Evolutionary conservation across 2,113 vertebrate genomes (phyloP).

Genomic region (Mastomys coucha): DNA sequence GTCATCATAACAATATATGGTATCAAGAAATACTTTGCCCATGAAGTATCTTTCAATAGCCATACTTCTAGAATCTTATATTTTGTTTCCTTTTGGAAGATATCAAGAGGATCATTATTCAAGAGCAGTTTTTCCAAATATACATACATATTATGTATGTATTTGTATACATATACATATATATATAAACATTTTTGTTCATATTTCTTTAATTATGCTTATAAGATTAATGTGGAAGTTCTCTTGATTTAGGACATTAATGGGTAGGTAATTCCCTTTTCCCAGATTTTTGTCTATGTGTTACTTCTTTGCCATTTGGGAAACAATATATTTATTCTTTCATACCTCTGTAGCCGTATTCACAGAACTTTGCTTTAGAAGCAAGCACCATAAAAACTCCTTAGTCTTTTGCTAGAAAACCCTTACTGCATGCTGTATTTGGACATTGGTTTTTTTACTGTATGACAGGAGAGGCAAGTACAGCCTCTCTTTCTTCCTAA

Average conservation of each 20-base stretch:
- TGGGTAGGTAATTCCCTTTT: neutral
- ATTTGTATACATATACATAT: neutral
- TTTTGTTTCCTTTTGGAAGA: neutral
- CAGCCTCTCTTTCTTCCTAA: conserved; percentile 32
- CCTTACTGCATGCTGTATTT: neutral
- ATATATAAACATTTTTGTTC: neutral
- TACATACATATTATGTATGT: neutral
- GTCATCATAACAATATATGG: neutral
- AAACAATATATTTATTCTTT: neutral
- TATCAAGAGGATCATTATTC: neutral
- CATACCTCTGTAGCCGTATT: neutral
- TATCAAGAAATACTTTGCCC: too few relatives aligned
- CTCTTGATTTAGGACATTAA: conserved; percentile 1
- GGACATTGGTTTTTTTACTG: conserved; percentile 58
- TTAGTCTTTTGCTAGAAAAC: conserved; percentile 53
- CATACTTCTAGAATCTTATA: neutral
- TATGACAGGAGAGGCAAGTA: conserved; percentile 43
- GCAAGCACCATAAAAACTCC: neutral
- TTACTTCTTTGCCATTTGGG: neutral
- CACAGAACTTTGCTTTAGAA: conserved; percentile 12
- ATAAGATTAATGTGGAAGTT: neutral
- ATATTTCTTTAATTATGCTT: neutral
- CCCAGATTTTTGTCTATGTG: neutral
- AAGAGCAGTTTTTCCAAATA: neutral
- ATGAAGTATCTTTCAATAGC: too few relatives aligned